A percentile compares a stretch with the other conserved stretches of the same genome.
Evolutionary conservation across 2,888 invertebrate species (phyloP).

Genomic region (Synergus itoensis): DNA sequence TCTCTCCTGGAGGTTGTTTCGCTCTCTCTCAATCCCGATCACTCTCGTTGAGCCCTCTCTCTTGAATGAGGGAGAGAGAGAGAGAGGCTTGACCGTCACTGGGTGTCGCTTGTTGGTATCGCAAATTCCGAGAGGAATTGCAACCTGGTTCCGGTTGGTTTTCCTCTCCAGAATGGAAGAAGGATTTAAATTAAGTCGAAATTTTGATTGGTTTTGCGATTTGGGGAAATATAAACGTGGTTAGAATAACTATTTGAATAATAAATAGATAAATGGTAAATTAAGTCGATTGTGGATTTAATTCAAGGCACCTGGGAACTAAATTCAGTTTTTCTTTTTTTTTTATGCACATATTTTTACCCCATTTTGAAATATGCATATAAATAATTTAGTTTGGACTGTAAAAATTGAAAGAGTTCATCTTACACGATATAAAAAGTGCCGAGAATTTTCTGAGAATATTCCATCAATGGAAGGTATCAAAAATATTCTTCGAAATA

Average conservation of each 20-base stretch:
- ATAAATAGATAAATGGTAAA: too few relatives aligned
- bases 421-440: background rate
- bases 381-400: too few relatives aligned
- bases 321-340: too few relatives aligned
- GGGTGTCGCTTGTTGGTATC: conserved; percentile 54
- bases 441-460: conserved; percentile 21
- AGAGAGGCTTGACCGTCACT: conserved; percentile 60
- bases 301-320: too few relatives aligned
- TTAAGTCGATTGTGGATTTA: too few relatives aligned
- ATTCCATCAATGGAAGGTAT: background rate
- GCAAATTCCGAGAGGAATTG: background rate
- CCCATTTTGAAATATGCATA: too few relatives aligned
- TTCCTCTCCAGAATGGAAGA: background rate
- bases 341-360: too few relatives aligned
- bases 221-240: background rate
- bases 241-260: too few relatives aligned
- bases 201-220: background rate
- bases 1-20: conserved; percentile 48
- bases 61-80: conserved; percentile 41
- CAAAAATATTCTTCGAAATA: conserved; percentile 13
- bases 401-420: too few relatives aligned
- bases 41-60: conserved; percentile 44
- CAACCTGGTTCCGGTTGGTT: background rate
- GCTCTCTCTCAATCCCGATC: conserved; percentile 19
- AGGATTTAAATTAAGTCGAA: background rate